These are phyloP conservation scores for Bombyx mandarina DNA, from an alignment of 1,140 invertebrate species.

Conservation along the genomic window DNA sequence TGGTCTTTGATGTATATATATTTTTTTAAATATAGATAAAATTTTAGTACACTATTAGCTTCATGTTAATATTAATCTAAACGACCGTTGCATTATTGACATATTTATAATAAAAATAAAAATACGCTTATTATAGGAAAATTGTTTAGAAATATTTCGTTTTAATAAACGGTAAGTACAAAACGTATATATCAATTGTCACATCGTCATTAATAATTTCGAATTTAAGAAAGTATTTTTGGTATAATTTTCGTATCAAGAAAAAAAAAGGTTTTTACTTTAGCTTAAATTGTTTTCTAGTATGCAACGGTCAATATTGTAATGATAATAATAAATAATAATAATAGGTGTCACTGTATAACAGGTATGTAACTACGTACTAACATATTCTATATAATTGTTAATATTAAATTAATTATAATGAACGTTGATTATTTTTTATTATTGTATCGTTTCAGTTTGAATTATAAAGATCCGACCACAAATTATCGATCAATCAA, in stretches of 20 bases:
- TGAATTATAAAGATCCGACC: not conserved
- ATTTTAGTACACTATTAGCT: not conserved
- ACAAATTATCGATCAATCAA: not conserved
- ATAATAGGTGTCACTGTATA: slow-evolving; percentile 64
- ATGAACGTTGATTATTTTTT: slow-evolving; percentile 53
- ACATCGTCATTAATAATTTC: too few species aligned
- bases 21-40: slow-evolving; percentile 2
- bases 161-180: too few species aligned
- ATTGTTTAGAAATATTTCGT: too few species aligned
- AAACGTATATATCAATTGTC: too few species aligned
- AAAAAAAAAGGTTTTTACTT: too few species aligned
- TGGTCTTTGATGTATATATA: too few species aligned
- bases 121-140: too few species aligned
- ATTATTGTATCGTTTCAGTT: slow-evolving; percentile 18
- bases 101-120: too few species aligned
- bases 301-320: slow-evolving; percentile 46
- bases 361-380: slow-evolving; percentile 61
- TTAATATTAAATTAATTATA: slow-evolving; percentile 63
- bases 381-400: slow-evolving; percentile 67
- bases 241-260: too few species aligned
- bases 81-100: too few species aligned
- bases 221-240: too few species aligned
- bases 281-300: not conserved
- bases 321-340: slow-evolving; percentile 39
- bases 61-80: not conserved